Conservation (phyloP, 2,113 vertebrate genomes). For the Phyllostomus hastatus region DNA sequence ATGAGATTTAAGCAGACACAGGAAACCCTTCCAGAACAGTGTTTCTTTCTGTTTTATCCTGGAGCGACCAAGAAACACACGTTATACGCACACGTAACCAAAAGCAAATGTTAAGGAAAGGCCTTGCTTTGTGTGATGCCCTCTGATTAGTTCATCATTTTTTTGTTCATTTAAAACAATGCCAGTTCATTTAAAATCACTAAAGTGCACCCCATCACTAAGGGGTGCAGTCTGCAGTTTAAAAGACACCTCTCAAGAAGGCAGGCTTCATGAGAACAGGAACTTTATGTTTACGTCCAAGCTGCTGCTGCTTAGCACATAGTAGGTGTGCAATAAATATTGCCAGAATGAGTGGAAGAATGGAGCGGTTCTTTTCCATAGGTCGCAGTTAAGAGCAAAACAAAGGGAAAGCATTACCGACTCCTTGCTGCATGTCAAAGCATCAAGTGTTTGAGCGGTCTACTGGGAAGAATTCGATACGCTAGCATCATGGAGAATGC, state of each 20-base stretch:
- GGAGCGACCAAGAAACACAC: not conserved
- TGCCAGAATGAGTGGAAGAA: not conserved
- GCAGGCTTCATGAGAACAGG: not conserved
- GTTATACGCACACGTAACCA: not conserved
- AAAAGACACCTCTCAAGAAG: not conserved
- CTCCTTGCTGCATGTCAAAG: not conserved
- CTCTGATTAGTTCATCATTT: not conserved
- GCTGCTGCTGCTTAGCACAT: not conserved
- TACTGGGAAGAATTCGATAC: not conserved
- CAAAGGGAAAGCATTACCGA: not conserved
- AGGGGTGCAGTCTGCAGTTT: not conserved
- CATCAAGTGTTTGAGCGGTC: not conserved
- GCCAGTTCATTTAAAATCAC: not conserved
- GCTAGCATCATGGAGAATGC: not conserved
- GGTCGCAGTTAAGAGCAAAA: not conserved
- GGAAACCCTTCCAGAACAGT: not conserved
- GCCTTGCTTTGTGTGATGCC: not conserved
- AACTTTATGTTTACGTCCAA: not conserved
- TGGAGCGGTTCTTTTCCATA: not conserved
- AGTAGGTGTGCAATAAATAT: not conserved
- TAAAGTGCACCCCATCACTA: not conserved
- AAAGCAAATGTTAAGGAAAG: not conserved
- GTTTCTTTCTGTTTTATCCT: conserved; percentile 5
- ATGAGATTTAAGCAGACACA: conserved; percentile 29
- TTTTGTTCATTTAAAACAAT: not conserved